Evolutionary conservation across 2,888 invertebrate genomes (phyloP), one percentile per base, ranked within the genome.

Genomic region (Cerastis leucographa): DNA sequence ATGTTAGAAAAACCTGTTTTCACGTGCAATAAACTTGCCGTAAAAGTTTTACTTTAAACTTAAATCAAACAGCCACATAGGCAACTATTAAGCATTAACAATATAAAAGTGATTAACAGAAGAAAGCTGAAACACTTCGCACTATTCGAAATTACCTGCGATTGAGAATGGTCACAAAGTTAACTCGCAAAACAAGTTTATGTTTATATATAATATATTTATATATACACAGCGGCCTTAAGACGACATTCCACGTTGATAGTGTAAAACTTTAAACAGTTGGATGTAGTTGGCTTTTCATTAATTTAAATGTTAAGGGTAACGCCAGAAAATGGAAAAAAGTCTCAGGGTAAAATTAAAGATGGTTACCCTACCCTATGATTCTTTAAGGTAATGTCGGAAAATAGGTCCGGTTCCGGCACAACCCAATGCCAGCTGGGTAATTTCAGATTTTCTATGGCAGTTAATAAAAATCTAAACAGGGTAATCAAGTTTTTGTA

Each of bases 221-320:
- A 84, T 77, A 14, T 66, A 66, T 66, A 54, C 56, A 12, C 51
- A 3, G 25, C 42, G 78, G 78, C 77, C 85, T 87, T 77, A 70
- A 29, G 64, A 71, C 76, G 11, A 64, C 83, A 87, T 86, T 85
- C 87, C 77, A 72, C 14, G 61, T 56, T 69, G 81, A 81, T 85
- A 86, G 11, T 72, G 86, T 85, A 84, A 86, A 76, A 40, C 46
- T 80, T 83, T 62, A 67, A 75, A 51, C 29, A 69, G 71, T 70
- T 78, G 59, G 54, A 44, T 56, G 62, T 67, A 44, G 84, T 84
- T 80, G 17, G 61, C 40, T 51, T 71, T 65, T n/a, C 46, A 65
- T 66, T 78, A 17, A 79, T 67, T 74, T 67, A 19, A 44, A 80
- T 51, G 25, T 17, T n/a, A 19, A 64, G 22, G 71, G 49, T 61